Conservation (phyloP, 1,140 invertebrate species). For the Harlomillsia oculata region DNA sequence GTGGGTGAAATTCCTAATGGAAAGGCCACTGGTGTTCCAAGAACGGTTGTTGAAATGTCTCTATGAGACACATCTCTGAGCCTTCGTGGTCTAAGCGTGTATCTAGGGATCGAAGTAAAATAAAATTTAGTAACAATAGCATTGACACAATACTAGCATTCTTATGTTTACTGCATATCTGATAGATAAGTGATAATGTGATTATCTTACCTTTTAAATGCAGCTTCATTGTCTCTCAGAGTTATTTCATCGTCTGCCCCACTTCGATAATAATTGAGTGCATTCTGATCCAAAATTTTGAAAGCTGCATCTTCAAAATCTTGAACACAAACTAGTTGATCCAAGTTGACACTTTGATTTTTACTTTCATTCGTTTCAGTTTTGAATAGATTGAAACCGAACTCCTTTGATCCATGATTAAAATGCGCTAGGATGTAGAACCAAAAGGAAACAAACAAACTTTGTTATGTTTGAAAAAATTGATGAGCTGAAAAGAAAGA, state of each 20-base stretch:
- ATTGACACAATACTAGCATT: too few species aligned
- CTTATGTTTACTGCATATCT: too few species aligned
- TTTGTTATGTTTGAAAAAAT: too few species aligned
- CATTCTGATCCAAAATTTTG: slow-evolving; percentile 52
- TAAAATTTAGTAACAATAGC: too few species aligned
- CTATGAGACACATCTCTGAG: slow-evolving; percentile 62
- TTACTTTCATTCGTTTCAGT: too few species aligned
- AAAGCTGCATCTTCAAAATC: slow-evolving; percentile 70
- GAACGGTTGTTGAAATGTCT: slow-evolving; percentile 52
- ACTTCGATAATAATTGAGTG: slow-evolving; percentile 74
- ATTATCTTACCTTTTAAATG: slow-evolving; percentile 40
- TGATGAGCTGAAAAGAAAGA: too few species aligned
- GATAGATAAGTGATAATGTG: background rate
- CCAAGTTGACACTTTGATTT: too few species aligned
- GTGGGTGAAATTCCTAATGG: slow-evolving; percentile 82
- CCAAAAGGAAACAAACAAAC: too few species aligned
- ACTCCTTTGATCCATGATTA: too few species aligned
- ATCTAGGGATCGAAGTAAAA: too few species aligned
- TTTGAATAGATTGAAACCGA: too few species aligned
- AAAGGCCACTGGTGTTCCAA: slow-evolving; percentile 58
- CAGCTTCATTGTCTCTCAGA: slow-evolving; percentile 42
- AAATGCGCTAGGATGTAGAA: too few species aligned
- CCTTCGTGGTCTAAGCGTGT: slow-evolving; percentile 70
- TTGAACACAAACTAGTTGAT: slow-evolving; percentile 54
- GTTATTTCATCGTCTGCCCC: slow-evolving; percentile 75